Base-by-base conservation (phyloP, 2,888 invertebrate species). In the Keiferia lycopersicella region DNA sequence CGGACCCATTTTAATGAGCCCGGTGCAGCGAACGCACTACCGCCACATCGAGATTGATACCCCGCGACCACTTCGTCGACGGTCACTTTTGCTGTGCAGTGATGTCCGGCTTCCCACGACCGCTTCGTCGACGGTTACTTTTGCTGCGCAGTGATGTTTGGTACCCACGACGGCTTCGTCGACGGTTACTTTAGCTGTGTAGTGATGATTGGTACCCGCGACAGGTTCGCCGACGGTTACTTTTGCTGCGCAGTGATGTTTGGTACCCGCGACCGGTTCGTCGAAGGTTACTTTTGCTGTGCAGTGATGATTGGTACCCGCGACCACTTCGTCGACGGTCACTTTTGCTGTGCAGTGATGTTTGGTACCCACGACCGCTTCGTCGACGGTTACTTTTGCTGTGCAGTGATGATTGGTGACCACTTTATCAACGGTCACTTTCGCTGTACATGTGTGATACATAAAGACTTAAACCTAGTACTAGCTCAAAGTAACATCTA, bases 1-100 rank as follows among this genome's bases (percentile, higher is more conserved):
- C 38, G 60, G 6, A 60, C 39, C 39, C 60, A 64, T 22, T 64
- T 64, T 41, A 50, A 64, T 14, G 64, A 64, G 10, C 51, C 64
- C 14, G 16, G 34, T 0, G 39, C 41, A 30, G 16, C 34, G 7
- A 16, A 16, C 2, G 58, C 39, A 16, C 58, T 39, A 6, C 61
- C 50, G 22, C 61, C 48, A 4, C 56, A 56, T n/a, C 26, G 61
- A 16, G 61, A 62, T 53, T 62, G 53, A 62, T 61, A 61, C 45
- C 30, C 61, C 16, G 16, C 18, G 16, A 18, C 59, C 10, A 12
- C 22, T 2, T 26, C 26, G 14, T 59, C 59, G 8, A 39, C 59
- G 2, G 59, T 59, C 39, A 39, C 39, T 14, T 59, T 59, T 22
- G 59, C 59, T 12, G 14, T 53, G 22, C 22, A 53, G 51, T 53